These are phyloP conservation scores for Pelmatolapia mariae DNA, from an alignment of 2,113 vertebrate genomes.

Conservation along the genomic window DNA sequence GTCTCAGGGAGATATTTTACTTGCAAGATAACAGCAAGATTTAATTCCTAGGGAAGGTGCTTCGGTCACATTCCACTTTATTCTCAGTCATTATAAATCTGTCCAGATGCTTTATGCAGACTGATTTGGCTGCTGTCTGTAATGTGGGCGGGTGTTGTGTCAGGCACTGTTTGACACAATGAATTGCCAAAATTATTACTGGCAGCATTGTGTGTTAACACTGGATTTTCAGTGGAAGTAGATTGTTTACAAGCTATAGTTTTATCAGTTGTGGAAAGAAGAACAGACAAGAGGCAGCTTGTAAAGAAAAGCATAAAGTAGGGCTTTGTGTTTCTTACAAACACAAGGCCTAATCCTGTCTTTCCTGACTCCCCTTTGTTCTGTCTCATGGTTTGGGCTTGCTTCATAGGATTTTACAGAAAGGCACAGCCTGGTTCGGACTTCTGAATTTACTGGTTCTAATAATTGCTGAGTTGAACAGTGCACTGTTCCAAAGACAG, in stretches of 20 bases:
- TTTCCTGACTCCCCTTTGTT: neutral
- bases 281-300: constrained; percentile 16
- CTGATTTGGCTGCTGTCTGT: neutral
- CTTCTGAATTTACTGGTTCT: neutral
- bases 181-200: neutral
- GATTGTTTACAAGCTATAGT: constrained; percentile 3
- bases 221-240: neutral
- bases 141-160: neutral
- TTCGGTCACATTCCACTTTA: neutral
- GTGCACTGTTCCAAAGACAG: neutral
- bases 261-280: neutral
- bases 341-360: neutral
- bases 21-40: neutral
- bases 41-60: neutral
- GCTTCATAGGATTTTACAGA: neutral
- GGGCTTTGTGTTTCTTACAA: constrained; percentile 23
- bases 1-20: neutral
- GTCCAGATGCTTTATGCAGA: neutral
- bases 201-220: neutral
- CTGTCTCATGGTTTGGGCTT: neutral
- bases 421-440: neutral
- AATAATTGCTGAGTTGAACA: neutral
- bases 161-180: neutral
- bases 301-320: constrained; percentile 10
- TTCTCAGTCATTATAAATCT: neutral